phyloP scores from a whole-genome alignment of 2,888 invertebrate genomes.

The Ischnura elegans region DNA sequence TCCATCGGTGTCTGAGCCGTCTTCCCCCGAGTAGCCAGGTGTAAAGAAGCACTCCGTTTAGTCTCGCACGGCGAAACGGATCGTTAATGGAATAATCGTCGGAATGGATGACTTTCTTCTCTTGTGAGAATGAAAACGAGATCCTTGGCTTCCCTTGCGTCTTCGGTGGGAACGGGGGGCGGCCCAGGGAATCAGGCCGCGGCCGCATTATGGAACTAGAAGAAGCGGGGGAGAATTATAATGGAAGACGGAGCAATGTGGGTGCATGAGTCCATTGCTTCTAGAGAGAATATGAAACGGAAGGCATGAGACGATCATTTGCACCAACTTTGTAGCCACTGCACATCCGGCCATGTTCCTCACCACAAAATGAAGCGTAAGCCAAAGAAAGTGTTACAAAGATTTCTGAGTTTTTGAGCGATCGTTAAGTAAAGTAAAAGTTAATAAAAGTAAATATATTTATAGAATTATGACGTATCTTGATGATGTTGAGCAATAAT shows the following conservation, averaged over 20 bases:
- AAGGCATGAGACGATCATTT: not conserved
- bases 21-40: not conserved
- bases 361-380: no score
- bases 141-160: not conserved
- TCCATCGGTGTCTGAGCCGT: no score
- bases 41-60: not conserved
- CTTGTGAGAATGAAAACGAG: constrained; percentile 4
- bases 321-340: not conserved
- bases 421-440: no score
- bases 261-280: no score
- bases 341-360: no score
- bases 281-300: not conserved
- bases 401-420: no score
- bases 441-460: no score
- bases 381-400: no score
- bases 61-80: not conserved
- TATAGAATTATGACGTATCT: no score
- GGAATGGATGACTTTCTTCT: constrained; percentile 36
- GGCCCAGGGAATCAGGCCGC: constrained; percentile 38
- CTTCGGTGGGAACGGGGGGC: not conserved
- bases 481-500: no score
- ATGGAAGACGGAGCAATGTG: no score
- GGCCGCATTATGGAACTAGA: constrained; percentile 25
- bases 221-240: not conserved
- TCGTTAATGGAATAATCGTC: not conserved